Base-by-base conservation (phyloP, 1,140 invertebrate genomes). In the Campoletis sonorensis region DNA sequence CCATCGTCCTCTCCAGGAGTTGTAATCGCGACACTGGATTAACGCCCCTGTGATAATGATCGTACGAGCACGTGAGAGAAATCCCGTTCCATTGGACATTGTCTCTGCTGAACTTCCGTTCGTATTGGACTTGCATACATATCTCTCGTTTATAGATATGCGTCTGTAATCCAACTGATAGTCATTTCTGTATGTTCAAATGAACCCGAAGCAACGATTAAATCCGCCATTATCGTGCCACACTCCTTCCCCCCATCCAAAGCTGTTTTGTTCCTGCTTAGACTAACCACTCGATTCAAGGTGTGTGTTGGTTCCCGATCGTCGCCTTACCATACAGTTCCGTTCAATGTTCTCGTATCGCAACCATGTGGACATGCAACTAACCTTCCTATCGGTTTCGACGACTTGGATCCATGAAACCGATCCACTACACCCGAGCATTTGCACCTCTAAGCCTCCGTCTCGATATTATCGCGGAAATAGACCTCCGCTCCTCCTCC, bases 1-100 rank as follows among this genome's bases (percentile, higher is more conserved):
- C 16, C 51, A 54, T 23, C 45, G 72, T 58, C 30, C 37, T 72
- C 70, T 26, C 30, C 26, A 18, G 23, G 3, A 54, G 33, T 49
- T 51, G 21, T 79, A 85, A 87, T 86, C 82, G 78, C 61, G n/a
- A 58, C 79, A 80, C 77, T 75, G 79, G 83, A 64, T 86, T 86
- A 82, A 83, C 84, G 82, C 78, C 54, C 54, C 75, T 77, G 70
- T 75, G 84, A 86, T 85, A 86, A 86, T 87, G 77, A 81, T 87
- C 83, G 67, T 81, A 81, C 61, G 21, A 81, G 76, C 72, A 82
- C 81, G 80, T 51, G 73, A 64, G 61, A 64, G 61, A 64, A 64
- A 26, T 64, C n/a, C 61, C 61, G 61, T 64, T 64, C 23, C 61
- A 64, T 64, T 23, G 8, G 23, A 64, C 61, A 64, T 64, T 64